Evolutionary conservation across 1,140 invertebrate species (phyloP), one percentile per base, ranked within the genome.

Genomic region (Cyphomyrmex costatus): DNA sequence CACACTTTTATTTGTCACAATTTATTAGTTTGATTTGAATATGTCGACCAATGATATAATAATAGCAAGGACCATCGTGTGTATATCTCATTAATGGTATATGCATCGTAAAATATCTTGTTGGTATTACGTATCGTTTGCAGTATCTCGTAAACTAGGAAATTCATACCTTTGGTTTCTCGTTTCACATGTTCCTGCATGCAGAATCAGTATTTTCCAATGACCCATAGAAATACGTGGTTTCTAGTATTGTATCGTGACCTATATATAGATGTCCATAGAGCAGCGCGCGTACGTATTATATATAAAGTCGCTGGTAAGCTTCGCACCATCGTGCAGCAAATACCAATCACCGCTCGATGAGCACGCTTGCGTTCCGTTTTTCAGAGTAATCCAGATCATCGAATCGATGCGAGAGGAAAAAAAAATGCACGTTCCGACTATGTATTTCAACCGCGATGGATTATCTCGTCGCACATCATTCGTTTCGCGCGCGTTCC

Each of bases 311-410:
- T 73, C 74, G 53, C 65, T 66, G 60, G 51, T 56, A n/a, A 85
- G 58, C 73, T 88, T 77, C 58, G 42, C 27, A 56, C 61, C 82
- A 63, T 78, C 60, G 58, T 33, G 70, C 51, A 46, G n/a, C 46
- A 51, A 58, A 51, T 30, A 85, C 68, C 66, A 65, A 58, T 83
- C 66, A 56, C 63, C 61, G 24, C 14, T 58, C 42, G 51, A 83
- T 83, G 79, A 82, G 66, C 66, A 60, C 56, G 53, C 68, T 74
- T 56, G 53, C 30, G 53, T 73, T 46, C 24, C 68, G 53, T 73
- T 73, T 73, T 83, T 16, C 24, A 42, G 3, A 36, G 36, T 73
- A 83, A 83, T 74, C 79, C 79, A 73, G 79, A 83, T 83, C 79
- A 83, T 83, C 79, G 68, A 83, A 83, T 83, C 24, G 79, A 24